phyloP scores from a whole-genome alignment of 2,113 vertebrate genomes.

The Diglossa brunneiventris region DNA sequence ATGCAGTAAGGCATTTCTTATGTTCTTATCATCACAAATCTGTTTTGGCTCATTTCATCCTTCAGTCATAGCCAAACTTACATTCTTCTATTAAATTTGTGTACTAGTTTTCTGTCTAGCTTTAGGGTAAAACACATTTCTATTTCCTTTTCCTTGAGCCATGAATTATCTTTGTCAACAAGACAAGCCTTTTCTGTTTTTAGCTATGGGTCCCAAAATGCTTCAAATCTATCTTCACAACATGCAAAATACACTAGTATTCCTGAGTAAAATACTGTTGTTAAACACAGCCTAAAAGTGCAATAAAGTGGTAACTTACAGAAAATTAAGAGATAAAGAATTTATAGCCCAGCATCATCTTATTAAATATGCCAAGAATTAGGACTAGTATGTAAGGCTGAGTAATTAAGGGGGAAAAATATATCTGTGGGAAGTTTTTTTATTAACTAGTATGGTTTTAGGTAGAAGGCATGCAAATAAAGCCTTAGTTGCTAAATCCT shows the following conservation, averaged over 20 bases:
- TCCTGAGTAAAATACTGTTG: background rate
- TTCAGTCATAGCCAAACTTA: background rate
- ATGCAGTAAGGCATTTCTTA: background rate
- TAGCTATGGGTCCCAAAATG: background rate
- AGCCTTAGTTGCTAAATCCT: background rate
- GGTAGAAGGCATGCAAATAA: background rate
- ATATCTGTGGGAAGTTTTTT: background rate
- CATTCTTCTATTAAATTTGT: background rate
- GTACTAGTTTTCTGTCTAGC: background rate
- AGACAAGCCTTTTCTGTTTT: background rate
- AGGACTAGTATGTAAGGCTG: background rate
- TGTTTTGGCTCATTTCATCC: background rate
- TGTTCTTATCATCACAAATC: background rate
- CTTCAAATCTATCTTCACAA: background rate
- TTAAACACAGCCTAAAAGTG: background rate
- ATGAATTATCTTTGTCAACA: background rate
- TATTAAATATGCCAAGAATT: background rate
- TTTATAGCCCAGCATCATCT: background rate
- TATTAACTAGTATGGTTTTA: background rate
- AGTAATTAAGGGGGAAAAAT: background rate
- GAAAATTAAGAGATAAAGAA: background rate
- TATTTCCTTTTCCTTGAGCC: background rate
- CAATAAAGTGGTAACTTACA: background rate
- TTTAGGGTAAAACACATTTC: background rate
- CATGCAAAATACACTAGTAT: background rate